These are phyloP conservation scores for Heliconius aoede DNA, from an alignment of 2,888 invertebrate species.

Conservation along the genomic window DNA sequence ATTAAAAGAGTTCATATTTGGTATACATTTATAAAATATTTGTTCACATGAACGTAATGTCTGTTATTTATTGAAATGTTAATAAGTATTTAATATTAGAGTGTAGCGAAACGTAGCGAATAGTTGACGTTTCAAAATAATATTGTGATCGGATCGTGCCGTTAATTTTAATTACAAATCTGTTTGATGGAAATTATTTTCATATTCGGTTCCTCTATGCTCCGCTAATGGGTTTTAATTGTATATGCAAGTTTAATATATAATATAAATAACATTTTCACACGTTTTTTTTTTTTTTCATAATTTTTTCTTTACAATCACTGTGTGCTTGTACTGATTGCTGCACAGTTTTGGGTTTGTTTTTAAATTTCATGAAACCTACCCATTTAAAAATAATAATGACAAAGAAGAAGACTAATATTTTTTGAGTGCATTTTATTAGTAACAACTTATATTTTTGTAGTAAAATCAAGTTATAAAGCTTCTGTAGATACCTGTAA, in stretches of 20 bases:
- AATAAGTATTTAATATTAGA: background rate
- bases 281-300: background rate
- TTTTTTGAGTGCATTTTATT: background rate
- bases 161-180: conserved; percentile 11
- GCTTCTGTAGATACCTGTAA: conserved; percentile 91
- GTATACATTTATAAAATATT: no score
- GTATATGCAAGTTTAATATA: no score
- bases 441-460: background rate
- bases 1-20: no score
- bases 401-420: background rate
- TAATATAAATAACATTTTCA: no score
- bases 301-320: background rate
- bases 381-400: background rate
- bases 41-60: background rate
- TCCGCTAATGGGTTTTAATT: no score
- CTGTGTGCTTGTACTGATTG: no score
- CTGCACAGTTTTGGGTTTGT: no score
- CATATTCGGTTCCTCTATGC: background rate
- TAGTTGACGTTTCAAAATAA: background rate
- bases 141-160: background rate
- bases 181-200: background rate
- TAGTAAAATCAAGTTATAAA: background rate
- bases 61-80: no score
- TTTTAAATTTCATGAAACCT: background rate
- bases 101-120: background rate